These are phyloP conservation scores for Lepidocyrtinus sp. DNA, from an alignment of 2,888 invertebrate genomes.

Conservation along the genomic window DNA sequence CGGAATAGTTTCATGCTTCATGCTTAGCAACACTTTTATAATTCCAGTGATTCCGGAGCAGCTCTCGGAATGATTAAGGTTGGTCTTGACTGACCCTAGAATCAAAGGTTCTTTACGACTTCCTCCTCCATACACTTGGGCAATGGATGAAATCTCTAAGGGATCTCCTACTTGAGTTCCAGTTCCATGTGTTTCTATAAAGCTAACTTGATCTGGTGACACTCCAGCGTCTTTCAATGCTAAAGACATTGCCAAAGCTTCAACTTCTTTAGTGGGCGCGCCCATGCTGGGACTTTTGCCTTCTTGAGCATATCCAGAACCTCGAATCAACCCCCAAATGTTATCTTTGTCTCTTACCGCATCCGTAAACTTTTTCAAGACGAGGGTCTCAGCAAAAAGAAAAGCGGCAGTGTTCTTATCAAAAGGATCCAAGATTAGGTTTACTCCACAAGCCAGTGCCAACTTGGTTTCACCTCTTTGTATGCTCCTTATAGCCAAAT, in stretches of 20 bases:
- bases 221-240: slow-evolving; percentile 7
- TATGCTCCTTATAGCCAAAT: slow-evolving; percentile 42
- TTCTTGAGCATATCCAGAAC: slow-evolving; percentile 40
- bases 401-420: slow-evolving; percentile 37
- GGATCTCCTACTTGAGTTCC: slow-evolving; percentile 23
- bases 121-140: slow-evolving; percentile 36
- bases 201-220: background rate
- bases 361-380: slow-evolving; percentile 47
- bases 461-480: slow-evolving; percentile 31
- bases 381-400: slow-evolving; percentile 34
- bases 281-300: slow-evolving; percentile 37
- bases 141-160: slow-evolving; percentile 48
- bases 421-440: slow-evolving; percentile 38
- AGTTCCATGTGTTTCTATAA: slow-evolving; percentile 13
- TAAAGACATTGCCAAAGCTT: slow-evolving; percentile 30
- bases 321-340: slow-evolving; percentile 44
- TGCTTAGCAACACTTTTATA: slow-evolving; percentile 45
- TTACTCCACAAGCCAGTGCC: slow-evolving; percentile 53
- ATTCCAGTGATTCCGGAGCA: slow-evolving; percentile 40
- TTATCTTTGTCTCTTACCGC: slow-evolving; percentile 41
- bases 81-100: slow-evolving; percentile 53
- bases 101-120: slow-evolving; percentile 38
- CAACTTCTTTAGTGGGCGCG: slow-evolving; percentile 40
- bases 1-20: slow-evolving; percentile 59
- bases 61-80: slow-evolving; percentile 39